These are phyloP conservation scores for Elmis aenea DNA, from an alignment of 2,888 invertebrate genomes.

Conservation along the genomic window DNA sequence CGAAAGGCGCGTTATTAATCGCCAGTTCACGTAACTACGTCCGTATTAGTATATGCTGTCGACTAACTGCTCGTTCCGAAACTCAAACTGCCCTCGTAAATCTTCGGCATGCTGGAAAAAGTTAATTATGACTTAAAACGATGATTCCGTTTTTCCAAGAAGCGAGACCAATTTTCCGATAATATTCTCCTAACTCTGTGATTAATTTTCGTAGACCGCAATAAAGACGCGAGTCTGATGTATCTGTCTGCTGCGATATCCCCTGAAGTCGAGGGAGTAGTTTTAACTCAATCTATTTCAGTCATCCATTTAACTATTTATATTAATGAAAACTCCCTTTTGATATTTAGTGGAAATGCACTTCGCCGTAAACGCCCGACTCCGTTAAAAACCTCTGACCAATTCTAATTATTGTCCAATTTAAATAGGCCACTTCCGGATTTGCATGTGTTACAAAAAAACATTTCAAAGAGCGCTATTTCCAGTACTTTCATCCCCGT, in stretches of 20 bases:
- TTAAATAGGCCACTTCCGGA: no score
- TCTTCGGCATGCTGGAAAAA: slow-evolving; percentile 22
- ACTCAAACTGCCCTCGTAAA: slow-evolving; percentile 19
- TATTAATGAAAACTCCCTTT: no score
- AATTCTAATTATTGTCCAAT: no score
- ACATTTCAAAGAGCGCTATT: slow-evolving; percentile 4
- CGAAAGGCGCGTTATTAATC: slow-evolving; percentile 21
- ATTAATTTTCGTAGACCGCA: slow-evolving; percentile 23
- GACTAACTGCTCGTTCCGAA: slow-evolving; percentile 5
- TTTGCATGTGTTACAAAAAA: no score
- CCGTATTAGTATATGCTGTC: slow-evolving; percentile 8
- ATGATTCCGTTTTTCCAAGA: slow-evolving; percentile 24
- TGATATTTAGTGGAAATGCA: no score
- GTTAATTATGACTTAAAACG: slow-evolving; percentile 27
- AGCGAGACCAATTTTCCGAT: slow-evolving; percentile 26
- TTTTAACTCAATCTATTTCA: no score
- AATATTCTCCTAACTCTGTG: slow-evolving; percentile 25
- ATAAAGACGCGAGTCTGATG: slow-evolving; percentile 20
- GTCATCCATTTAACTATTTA: no score
- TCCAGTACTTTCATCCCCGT: slow-evolving; percentile 9
- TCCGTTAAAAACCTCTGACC: no score
- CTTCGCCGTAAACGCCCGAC: no score
- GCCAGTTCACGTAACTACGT: slow-evolving; percentile 14
- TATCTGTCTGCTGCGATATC: slow-evolving; percentile 14
- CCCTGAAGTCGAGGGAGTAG: no score